Conservation (phyloP, 2,888 invertebrate species). For the Eupithecia inturbata region DNA sequence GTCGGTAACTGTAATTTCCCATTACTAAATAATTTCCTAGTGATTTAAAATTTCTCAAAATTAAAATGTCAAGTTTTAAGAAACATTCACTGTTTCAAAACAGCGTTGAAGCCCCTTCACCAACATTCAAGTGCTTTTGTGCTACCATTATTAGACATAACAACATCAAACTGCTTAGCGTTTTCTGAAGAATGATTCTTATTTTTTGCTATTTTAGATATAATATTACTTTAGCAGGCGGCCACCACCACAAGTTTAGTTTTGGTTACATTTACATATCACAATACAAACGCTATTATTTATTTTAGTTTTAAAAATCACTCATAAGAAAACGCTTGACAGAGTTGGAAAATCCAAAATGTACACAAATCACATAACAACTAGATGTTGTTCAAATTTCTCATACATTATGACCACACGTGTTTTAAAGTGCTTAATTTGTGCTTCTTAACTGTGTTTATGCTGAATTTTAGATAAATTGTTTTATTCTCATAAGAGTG, state of each 20-base stretch:
- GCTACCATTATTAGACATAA: constrained; percentile 67
- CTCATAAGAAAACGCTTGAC: constrained; percentile 49
- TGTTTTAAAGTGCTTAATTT: constrained; percentile 6
- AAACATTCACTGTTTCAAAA: constrained; percentile 38
- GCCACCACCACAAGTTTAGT: background rate
- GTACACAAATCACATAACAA: constrained; percentile 41
- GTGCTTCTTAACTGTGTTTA: background rate
- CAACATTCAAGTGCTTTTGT: constrained; percentile 70
- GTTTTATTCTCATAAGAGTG: background rate
- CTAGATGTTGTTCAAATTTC: constrained; percentile 40
- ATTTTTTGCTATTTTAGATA: constrained; percentile 14
- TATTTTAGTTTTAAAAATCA: constrained; percentile 26
- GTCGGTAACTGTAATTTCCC: background rate
- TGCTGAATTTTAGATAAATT: background rate
- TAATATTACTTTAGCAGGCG: background rate
- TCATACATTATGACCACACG: constrained; percentile 19
- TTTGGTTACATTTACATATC: background rate
- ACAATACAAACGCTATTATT: background rate
- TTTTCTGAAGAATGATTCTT: constrained; percentile 28
- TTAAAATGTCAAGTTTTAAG: background rate
- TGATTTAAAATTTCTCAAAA: background rate
- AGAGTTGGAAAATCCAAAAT: constrained; percentile 45
- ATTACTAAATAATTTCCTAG: background rate
- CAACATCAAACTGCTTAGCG: constrained; percentile 50
- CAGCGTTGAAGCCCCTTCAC: constrained; percentile 68